A percentile compares a stretch with the other conserved stretches of the same genome.
phyloP scores from a whole-genome alignment of 2,113 vertebrate species.

The Cygnus atratus region DNA sequence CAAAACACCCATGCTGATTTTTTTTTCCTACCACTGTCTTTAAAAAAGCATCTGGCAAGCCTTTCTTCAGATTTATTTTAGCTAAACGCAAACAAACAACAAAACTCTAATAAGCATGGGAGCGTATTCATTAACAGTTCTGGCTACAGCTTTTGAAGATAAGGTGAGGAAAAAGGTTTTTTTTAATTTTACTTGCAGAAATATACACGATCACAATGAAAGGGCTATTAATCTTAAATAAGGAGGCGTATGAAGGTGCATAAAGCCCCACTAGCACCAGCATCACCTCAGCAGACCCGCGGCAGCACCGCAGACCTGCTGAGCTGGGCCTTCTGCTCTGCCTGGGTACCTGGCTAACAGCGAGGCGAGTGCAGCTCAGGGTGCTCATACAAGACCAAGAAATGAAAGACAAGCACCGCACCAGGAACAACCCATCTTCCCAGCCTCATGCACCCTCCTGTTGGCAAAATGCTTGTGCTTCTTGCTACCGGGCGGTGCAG shows the following conservation, averaged over 20 bases:
- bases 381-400: neutral
- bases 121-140: neutral
- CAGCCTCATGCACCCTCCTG: too few relatives aligned
- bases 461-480: neutral
- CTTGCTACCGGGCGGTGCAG: too few relatives aligned
- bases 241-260: neutral
- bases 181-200: neutral
- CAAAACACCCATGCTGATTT: neutral
- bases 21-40: neutral
- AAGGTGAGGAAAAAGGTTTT: neutral
- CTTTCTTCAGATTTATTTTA: neutral
- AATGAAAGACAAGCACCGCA: too few relatives aligned
- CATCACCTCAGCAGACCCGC: neutral
- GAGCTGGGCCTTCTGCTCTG: neutral
- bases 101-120: neutral
- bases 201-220: fast-evolving
- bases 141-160: neutral
- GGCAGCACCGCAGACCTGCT: too few relatives aligned
- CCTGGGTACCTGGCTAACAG: too few relatives aligned
- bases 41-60: neutral
- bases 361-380: too few relatives aligned
- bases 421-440: neutral
- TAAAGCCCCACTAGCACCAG: neutral
- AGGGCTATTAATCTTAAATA: neutral
- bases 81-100: neutral